Evolutionary conservation across 2,797 vertebrate species (phyloP), one percentile per base, ranked within the genome.

Genomic region (Pantherophis alleghaniensis): DNA sequence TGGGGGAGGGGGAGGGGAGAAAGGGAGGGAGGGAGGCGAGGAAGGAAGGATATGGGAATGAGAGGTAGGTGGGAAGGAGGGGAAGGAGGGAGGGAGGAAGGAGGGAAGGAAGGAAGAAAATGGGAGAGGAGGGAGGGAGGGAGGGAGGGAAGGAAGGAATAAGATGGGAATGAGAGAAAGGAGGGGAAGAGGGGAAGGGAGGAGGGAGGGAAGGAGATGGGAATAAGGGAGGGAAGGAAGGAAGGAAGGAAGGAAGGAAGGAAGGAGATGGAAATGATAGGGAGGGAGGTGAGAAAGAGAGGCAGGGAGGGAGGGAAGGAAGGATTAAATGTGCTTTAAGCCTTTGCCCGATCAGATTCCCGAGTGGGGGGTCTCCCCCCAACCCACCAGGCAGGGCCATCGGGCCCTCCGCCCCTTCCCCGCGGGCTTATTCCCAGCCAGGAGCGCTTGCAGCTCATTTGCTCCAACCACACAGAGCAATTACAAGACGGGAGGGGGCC

Each of bases 401-500:
- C 6, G 1, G n/a, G 14, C 66, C 66, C n/a, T 16, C 66, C 5
- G 12, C n/a, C 66, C 66, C n/a, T 32, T 37, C 32, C 32, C 14
- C 7, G n/a, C n/a, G n/a, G 14, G 7, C 32, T 37, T 16, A 37
- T 37, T 37, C 32, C 32, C 32, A 9, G 7, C 14, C 66, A 7
- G 66, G n/a, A 3, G 16, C 7, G 32, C 32, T 22, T 42, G 69
- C 14, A 20, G 32, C 69, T 20, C 69, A 37, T 37, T 20, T 37
- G 6, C 18, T 10, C 69, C 3, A 32, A 32, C n/a, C 66, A 9
- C 24, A 0, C 60, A 69, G 5, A 4, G 32, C 32, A 20, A 4
- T 4, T 47, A 7, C 1, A 11, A 57, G n/a, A 12, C 0, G 7
- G 4, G 26, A 28, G 4, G 4, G 42, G 7, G 28, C 1, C 1